Percentiles rank a stretch among this genome's conserved stretches.
Evolutionary conservation across 2,888 invertebrate species (phyloP).

Genomic region (Fissipunctia ypsillon): DNA sequence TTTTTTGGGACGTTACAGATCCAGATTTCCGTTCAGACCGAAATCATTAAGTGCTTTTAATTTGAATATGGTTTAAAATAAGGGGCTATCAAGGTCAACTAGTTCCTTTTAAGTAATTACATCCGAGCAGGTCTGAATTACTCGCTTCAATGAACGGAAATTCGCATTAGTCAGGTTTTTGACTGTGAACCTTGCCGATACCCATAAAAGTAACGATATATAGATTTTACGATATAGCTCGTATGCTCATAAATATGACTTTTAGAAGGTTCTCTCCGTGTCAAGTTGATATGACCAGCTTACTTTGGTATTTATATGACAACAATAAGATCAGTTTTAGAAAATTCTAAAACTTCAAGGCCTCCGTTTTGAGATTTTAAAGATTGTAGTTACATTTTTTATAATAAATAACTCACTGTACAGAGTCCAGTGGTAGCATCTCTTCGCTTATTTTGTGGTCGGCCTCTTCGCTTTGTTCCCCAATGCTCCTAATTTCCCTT

Average conservation of each 20-base stretch:
- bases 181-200: slow-evolving; percentile 30
- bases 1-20: not conserved
- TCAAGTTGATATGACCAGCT: not conserved
- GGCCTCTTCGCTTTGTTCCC: slow-evolving; percentile 68
- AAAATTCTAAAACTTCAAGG: not conserved
- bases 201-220: slow-evolving; percentile 3
- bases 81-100: slow-evolving; percentile 17
- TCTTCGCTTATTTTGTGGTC: slow-evolving; percentile 67
- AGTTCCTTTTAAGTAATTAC: not conserved
- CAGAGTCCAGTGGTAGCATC: slow-evolving; percentile 55
- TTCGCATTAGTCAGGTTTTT: slow-evolving; percentile 20
- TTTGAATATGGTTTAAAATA: not conserved
- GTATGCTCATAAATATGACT: slow-evolving; percentile 11
- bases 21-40: not conserved
- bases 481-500: slow-evolving; percentile 72
- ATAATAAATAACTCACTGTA: slow-evolving; percentile 35
- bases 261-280: slow-evolving; percentile 12
- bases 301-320: not conserved
- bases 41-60: not conserved
- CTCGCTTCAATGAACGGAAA: slow-evolving; percentile 11
- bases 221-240: not conserved
- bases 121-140: not conserved
- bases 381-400: not conserved
- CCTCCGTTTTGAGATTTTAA: not conserved
- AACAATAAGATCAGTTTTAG: not conserved